Base-by-base conservation (phyloP, 2,888 invertebrate genomes). In the Elysia crispata region DNA sequence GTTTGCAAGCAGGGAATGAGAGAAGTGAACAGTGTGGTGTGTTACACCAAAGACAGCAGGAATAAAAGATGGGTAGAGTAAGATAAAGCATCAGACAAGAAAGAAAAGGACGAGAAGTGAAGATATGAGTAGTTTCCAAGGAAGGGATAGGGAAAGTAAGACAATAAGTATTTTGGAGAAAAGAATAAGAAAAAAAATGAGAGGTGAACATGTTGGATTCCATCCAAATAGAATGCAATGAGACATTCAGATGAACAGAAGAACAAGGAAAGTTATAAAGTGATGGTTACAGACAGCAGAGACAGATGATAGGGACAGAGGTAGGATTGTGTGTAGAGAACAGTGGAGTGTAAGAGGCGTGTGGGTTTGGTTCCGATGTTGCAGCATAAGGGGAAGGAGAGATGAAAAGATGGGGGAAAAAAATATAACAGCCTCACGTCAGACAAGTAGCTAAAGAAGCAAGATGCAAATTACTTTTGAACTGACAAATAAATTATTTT, bases 341-440 rank as follows among this genome's bases (percentile, higher is more conserved):
- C 13, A 18, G 18, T 13, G 18, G 54, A 54, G 54, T 13, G 18
- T 18, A 54, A 18, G 18, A 18, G 25, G 60, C 15, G 60, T 60
- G 60, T 60, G 60, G n/a, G 60, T 60, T n/a, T 60, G 6, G n/a
- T 5, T 23, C 25, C 23, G 6, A 60, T 60, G n/a, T 23, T 3
- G 25, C 23, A 41, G 41, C 41, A 41, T 41, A 11, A 41, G 28
- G 54, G 73, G 8, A 54, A 54, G 20, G 31, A 73, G 73, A 28
- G 50, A 50, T 50, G 50, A 15, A 20, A 70, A 49, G 25, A 49
- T n/a, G 50, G 50, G 50, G 50, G 33, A 13, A 73, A 73, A 50
- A 67, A 60, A 15, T 54, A 15, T 15, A 60, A 66, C 3, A 66
- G 15, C 66, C 66, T 30, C n/a, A 66, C 3, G 28, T 66, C 28